phyloP scores from a whole-genome alignment of 2,888 invertebrate species.

The Diarsia rubi region DNA sequence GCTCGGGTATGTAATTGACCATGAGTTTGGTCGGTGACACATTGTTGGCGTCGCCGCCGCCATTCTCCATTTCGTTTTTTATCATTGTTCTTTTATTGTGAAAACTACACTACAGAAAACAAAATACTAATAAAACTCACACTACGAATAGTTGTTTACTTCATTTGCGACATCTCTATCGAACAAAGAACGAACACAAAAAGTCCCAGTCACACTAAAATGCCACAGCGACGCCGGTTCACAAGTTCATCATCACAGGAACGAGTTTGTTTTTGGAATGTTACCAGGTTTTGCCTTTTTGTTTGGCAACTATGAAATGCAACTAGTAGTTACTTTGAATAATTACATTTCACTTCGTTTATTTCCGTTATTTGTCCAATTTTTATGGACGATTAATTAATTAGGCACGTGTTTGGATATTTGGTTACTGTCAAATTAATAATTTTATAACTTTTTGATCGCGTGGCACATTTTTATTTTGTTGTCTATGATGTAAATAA shows the following conservation, averaged over 20 bases:
- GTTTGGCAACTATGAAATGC: slow-evolving; percentile 64
- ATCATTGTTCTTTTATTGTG: slow-evolving; percentile 84
- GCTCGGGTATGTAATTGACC: slow-evolving; percentile 90
- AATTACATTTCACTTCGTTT: slow-evolving; percentile 68
- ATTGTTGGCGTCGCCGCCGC: slow-evolving; percentile 90
- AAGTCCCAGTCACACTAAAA: slow-evolving; percentile 85
- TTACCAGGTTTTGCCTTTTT: slow-evolving; percentile 83
- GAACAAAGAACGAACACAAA: slow-evolving; percentile 89
- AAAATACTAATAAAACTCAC: slow-evolving; percentile 86
- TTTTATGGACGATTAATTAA: slow-evolving; percentile 54
- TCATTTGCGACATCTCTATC: slow-evolving; percentile 86
- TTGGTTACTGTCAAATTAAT: slow-evolving; percentile 77
- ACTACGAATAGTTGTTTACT: slow-evolving; percentile 82
- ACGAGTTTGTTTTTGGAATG: slow-evolving; percentile 88
- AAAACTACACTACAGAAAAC: slow-evolving; percentile 88
- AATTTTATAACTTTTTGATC: slow-evolving; percentile 77
- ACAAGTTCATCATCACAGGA: slow-evolving; percentile 88
- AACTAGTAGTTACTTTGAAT: slow-evolving; percentile 48
- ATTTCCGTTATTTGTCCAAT: slow-evolving; percentile 43
- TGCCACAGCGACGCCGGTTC: slow-evolving; percentile 90
- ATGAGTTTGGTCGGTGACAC: slow-evolving; percentile 91
- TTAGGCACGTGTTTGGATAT: slow-evolving; percentile 76
- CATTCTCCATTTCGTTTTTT: slow-evolving; percentile 90
- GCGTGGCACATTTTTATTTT: slow-evolving; percentile 80
- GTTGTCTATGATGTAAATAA: slow-evolving; percentile 73